Base-by-base conservation (phyloP, 2,113 vertebrate species). In the Pyxicephalus adspersus region DNA sequence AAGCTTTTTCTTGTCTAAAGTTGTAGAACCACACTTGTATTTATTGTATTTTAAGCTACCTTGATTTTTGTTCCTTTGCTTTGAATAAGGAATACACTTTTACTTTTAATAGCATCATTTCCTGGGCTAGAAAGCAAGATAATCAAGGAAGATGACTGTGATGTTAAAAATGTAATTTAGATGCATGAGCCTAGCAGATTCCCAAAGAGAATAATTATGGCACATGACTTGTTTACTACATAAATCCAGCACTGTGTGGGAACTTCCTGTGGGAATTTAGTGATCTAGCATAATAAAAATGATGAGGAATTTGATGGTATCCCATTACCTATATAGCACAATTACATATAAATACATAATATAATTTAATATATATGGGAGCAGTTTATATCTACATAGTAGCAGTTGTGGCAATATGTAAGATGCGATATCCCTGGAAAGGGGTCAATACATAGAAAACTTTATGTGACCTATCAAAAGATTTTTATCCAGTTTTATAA, bases 131-230 rank as follows among this genome's bases (percentile, higher is more conserved):
- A 66, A 66, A 18, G 29, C 1, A 60, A 22, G 8, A 20, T 20
- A 19, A 11, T 31, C 28, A 65, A 20, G 18, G 20, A n/a, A 38
- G 31, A 38, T 45, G 20, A 31, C 29, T n/a, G 20, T 31, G 38
- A 45, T 66, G 19, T 38, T 38, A 66, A 66, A 66, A 66, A 66
- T 66, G 64, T 66, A 45, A 60, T 20, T 45, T 3, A 45, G 38
- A 22, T 66, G 29, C 64, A 66, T 1, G 7, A 31, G 29, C 20
- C 31, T 66, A 7, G 20, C 29, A 45, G 3, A 15, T n/a, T 66
- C 64, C 20, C 29, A 4, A 38, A 38, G 64, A 66, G 64, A 66
- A 29, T 65, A 28, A 15, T 38, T 5, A n/a, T 31, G 22, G 19
- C 31, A n/a, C 28, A 65, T 19, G 3, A 19, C 28, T 65, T 65